phyloP scores from a whole-genome alignment of 2,113 vertebrate species.

The Bolborhynchus lineola region DNA sequence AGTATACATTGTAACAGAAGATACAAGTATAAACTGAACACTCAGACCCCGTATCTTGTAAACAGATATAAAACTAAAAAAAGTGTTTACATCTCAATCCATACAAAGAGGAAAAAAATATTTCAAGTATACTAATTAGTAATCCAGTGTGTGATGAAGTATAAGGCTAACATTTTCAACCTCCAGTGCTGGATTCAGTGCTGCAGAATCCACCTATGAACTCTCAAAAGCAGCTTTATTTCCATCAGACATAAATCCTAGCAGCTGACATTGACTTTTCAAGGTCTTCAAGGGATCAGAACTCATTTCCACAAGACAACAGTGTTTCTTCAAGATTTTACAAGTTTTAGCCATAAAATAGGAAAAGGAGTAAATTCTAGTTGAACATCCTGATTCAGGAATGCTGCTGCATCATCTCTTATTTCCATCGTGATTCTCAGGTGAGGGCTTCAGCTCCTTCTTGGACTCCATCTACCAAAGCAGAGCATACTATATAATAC shows the following conservation, averaged over 20 bases:
- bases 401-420: neutral
- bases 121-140: slow-evolving; percentile 42
- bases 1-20: slow-evolving; percentile 16
- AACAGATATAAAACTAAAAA: slow-evolving; percentile 12
- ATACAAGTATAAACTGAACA: neutral
- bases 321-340: neutral
- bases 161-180: slow-evolving; percentile 38
- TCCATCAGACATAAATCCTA: neutral
- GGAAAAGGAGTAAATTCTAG: neutral
- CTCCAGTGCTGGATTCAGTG: neutral
- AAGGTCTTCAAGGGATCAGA: neutral
- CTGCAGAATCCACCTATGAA: neutral
- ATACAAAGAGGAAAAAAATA: neutral
- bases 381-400: neutral
- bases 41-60: neutral
- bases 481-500: neutral
- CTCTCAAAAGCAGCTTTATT: slow-evolving; percentile 9
- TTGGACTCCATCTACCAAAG: neutral
- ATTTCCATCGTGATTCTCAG: neutral
- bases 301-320: neutral
- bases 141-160: slow-evolving; percentile 41
- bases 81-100: slow-evolving; percentile 21
- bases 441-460: neutral
- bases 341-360: neutral
- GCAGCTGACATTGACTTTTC: neutral